phyloP scores from a whole-genome alignment of 2,797 vertebrate species.

The Coranthus polyacanthus region DNA sequence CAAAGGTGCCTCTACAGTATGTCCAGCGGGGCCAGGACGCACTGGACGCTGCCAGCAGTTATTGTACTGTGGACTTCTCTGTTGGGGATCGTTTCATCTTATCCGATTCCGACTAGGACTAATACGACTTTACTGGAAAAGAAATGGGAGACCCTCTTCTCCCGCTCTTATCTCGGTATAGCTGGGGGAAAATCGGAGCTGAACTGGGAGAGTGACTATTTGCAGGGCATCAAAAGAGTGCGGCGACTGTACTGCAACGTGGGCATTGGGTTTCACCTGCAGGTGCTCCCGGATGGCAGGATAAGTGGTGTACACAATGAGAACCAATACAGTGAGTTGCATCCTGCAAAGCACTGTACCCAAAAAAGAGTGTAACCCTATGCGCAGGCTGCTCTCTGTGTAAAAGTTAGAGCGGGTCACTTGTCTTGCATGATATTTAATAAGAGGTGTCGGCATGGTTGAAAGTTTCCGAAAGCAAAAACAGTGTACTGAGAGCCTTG shows the following conservation, averaged over 20 bases:
- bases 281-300: slow-evolving; percentile 93
- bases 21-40: slow-evolving; percentile 89
- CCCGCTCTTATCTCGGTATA: slow-evolving; percentile 92
- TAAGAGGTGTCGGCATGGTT: slow-evolving; percentile 74
- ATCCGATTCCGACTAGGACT: slow-evolving; percentile 87
- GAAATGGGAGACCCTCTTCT: slow-evolving; percentile 93
- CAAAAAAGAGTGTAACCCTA: slow-evolving; percentile 42
- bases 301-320: slow-evolving; percentile 95
- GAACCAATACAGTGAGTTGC: slow-evolving; percentile 95
- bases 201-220: slow-evolving; percentile 96
- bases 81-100: slow-evolving; percentile 86
- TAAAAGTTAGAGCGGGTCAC: slow-evolving; percentile 71
- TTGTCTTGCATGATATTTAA: slow-evolving; percentile 80
- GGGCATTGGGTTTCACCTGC: slow-evolving; percentile 99
- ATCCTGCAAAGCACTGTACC: slow-evolving; percentile 44
- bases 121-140: slow-evolving; percentile 89
- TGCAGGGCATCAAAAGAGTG: slow-evolving; percentile 97
- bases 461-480: slow-evolving; percentile 81
- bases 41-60: slow-evolving; percentile 87
- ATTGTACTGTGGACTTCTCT: slow-evolving; percentile 89
- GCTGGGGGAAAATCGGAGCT: slow-evolving; percentile 88
- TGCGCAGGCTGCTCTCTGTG: slow-evolving; percentile 50
- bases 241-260: slow-evolving; percentile 98
- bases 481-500: slow-evolving; percentile 72
- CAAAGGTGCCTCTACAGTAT: slow-evolving; percentile 93